Evolutionary conservation across 2,888 invertebrate species (phyloP).

Genomic region (Amphiduros pacificus): DNA sequence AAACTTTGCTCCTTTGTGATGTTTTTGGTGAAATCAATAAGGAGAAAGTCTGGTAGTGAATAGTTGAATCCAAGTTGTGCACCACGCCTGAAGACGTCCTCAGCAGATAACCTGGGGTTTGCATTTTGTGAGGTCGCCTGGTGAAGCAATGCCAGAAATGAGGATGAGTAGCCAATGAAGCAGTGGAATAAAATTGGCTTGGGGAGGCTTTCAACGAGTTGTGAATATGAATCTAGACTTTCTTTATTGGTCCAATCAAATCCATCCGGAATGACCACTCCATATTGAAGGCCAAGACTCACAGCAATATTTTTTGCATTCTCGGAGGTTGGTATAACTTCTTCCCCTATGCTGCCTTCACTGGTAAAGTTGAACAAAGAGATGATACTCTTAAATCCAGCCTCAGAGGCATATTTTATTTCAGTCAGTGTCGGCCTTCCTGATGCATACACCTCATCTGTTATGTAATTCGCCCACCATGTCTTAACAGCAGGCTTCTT

Average conservation of each 20-base stretch:
- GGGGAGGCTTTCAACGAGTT: slow-evolving; percentile 26
- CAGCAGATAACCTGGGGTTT: neutral
- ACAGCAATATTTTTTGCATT: no score
- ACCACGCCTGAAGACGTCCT: neutral
- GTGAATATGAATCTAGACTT: no score
- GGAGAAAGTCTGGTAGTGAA: no score
- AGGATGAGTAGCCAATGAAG: neutral
- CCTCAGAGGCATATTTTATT: slow-evolving; percentile 46
- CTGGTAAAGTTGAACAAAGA: slow-evolving; percentile 33
- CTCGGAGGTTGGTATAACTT: no score
- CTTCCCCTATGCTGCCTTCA: neutral
- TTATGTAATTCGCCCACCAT: slow-evolving; percentile 51
- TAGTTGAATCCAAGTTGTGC: neutral
- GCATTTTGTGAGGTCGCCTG: neutral
- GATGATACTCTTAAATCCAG: slow-evolving; percentile 44
- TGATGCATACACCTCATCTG: slow-evolving; percentile 42
- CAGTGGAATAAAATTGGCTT: neutral
- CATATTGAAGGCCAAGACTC: no score
- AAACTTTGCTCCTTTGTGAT: no score
- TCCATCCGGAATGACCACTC: no score
- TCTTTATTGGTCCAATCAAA: no score
- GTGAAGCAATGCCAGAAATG: neutral
- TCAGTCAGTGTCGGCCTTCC: slow-evolving; percentile 43
- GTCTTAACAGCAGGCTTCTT: no score
- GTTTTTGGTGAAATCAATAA: no score